These are phyloP conservation scores for Gulo gulo DNA, from an alignment of 2,113 vertebrate species.

Conservation along the genomic window DNA sequence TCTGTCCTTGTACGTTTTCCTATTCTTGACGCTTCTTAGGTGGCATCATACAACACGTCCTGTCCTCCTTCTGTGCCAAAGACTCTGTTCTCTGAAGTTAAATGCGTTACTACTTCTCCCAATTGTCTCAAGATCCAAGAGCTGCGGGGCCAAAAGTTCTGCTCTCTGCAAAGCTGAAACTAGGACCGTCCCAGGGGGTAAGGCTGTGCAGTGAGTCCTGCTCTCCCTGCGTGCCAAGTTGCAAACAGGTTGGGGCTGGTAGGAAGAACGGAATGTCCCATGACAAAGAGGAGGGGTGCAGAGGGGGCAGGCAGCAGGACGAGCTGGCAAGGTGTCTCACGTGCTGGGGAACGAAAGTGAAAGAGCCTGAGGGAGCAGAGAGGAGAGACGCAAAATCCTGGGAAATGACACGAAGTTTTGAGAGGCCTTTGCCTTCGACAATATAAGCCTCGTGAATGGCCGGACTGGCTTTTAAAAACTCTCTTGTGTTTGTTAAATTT, in stretches of 20 bases:
- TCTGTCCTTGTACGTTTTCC: background rate
- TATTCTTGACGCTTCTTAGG: background rate
- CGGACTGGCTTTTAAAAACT: background rate
- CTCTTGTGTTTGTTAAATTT: background rate
- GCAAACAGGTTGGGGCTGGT: slow-evolving; percentile 54
- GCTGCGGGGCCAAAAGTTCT: background rate
- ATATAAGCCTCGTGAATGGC: background rate
- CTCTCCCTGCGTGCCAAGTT: background rate
- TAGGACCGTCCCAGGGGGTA: background rate
- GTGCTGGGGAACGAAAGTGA: background rate
- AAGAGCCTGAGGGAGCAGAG: background rate
- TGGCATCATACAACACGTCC: background rate
- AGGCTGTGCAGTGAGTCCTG: background rate
- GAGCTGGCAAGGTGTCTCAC: background rate
- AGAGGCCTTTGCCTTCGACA: background rate
- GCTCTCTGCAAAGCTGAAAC: background rate
- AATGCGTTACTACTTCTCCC: background rate
- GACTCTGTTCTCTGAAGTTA: background rate
- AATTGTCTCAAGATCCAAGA: background rate
- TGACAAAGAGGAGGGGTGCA: background rate
- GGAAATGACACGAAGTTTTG: background rate
- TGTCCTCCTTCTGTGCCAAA: slow-evolving; percentile 16
- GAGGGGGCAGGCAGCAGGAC: background rate
- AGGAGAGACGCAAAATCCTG: background rate
- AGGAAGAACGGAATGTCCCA: slow-evolving; percentile 41